Base-by-base conservation (phyloP, 2,113 vertebrate genomes). In the Spea multiplicata region DNA sequence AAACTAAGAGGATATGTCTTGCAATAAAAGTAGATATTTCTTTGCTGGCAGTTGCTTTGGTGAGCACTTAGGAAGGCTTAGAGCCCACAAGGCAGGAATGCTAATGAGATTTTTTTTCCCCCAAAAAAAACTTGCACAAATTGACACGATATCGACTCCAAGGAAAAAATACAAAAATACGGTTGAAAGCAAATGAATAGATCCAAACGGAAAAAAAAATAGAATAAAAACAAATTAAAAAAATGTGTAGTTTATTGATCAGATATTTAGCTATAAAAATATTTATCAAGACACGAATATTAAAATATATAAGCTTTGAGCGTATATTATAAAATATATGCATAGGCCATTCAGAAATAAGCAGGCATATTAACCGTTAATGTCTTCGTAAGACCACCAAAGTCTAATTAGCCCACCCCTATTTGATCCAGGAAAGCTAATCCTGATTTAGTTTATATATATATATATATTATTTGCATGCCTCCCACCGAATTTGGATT, bases 401-500 rank as follows among this genome's bases (percentile, higher is more conserved):
- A 16, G 78, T 47, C 52, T 30, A 61, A 45, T 8, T 74, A 8
- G 45, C 64, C 53, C 5, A 17, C n/a, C 71, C 71, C 46, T 67
- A 45, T 44, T 12, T 50, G 47, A 66, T 16, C 13, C 50, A 6
- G 46, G 55, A 44, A 48, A 52, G 14, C 44, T 74, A 80, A 80
- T 80, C 71, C 71, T 68, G 78, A 59, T 74, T 74, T 74, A 80
- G 44, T 74, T 74, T 16, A 2, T 80, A 61, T 79, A 80, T 80
- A 61, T 79, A 80, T 80, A 80, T 68, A 80, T 30, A 30, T 30
- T 30, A 30, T 80, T 80, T 68, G 78, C 78, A 80, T 74, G 65
- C 78, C 78, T 80, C 78, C 78, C 66, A 80, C 71, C 68, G 62
- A 80, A 74, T 80, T 68, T 59, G 78, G 71, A 80, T 80, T 30